These are phyloP conservation scores for Karalla daura DNA, from an alignment of 2,797 vertebrate species.

Conservation along the genomic window DNA sequence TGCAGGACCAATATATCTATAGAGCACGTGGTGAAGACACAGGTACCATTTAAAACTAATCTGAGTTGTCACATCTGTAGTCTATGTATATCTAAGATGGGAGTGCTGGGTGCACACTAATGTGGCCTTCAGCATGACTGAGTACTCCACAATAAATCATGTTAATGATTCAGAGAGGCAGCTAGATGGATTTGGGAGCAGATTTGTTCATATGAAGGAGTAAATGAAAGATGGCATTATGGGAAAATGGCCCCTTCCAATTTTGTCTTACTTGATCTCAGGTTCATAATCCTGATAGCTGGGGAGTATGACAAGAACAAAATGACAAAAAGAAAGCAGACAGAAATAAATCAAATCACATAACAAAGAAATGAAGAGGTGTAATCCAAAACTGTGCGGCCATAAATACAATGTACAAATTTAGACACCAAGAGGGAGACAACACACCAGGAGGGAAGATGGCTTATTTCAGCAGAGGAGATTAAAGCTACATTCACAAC, in stretches of 20 bases:
- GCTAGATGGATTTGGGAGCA: conserved; percentile 56
- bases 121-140: conserved; percentile 62
- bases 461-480: conserved; percentile 11
- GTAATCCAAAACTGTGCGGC: conserved; percentile 22
- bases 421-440: conserved; percentile 44
- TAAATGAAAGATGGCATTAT: conserved; percentile 83
- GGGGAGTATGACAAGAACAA: conserved; percentile 79
- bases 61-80: conserved; percentile 54
- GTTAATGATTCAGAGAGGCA: conserved; percentile 60
- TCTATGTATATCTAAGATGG: conserved; percentile 51
- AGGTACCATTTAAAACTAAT: conserved; percentile 66
- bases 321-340: conserved; percentile 64
- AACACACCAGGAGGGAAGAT: conserved; percentile 20
- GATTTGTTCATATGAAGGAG: conserved; percentile 83
- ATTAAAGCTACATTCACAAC: conserved; percentile 25
- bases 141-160: conserved; percentile 64
- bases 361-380: conserved; percentile 9
- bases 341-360: conserved; percentile 49
- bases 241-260: conserved; percentile 72
- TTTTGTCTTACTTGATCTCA: conserved; percentile 97
- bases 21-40: conserved; percentile 30
- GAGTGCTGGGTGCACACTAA: conserved; percentile 60
- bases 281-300: conserved; percentile 97
- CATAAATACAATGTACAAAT: conserved; percentile 32
- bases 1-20: conserved; percentile 28